Conservation (phyloP, 2,113 vertebrate species). For the Halcyon senegalensis region DNA sequence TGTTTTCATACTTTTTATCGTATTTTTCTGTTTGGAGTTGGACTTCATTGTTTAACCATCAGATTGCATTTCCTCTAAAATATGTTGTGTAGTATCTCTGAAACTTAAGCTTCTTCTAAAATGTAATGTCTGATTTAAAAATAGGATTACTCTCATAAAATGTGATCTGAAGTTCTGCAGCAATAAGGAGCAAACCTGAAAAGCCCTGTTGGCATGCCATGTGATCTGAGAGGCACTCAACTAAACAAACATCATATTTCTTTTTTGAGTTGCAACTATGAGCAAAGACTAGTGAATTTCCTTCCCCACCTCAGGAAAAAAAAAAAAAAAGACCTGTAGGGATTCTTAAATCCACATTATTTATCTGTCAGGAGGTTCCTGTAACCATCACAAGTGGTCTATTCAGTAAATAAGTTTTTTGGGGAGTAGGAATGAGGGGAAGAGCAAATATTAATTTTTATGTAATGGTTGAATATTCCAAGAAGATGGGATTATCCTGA, state of each 20-base stretch:
- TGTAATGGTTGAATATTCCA: background rate
- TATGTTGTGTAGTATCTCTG: background rate
- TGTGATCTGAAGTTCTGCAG: background rate
- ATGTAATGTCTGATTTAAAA: background rate
- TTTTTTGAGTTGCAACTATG: background rate
- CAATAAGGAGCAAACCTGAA: background rate
- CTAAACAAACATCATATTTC: background rate
- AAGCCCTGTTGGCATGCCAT: background rate
- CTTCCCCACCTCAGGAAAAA: too few relatives aligned
- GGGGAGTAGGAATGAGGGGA: background rate
- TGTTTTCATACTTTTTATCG: background rate
- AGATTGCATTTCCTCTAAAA: background rate
- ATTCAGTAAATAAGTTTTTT: background rate
- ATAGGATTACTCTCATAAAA: background rate
- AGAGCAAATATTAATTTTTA: background rate
- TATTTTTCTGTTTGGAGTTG: background rate
- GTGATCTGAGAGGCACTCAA: background rate
- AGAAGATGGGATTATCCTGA: background rate
- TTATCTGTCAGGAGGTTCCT: background rate
- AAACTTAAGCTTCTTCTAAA: background rate
- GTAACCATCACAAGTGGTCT: accelerated
- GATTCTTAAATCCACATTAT: background rate
- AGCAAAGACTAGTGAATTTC: background rate
- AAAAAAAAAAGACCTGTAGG: background rate
- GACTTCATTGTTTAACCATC: background rate